Evolutionary conservation across 1,140 invertebrate species (phyloP).

Genomic region (Nasonia longicornis): DNA sequence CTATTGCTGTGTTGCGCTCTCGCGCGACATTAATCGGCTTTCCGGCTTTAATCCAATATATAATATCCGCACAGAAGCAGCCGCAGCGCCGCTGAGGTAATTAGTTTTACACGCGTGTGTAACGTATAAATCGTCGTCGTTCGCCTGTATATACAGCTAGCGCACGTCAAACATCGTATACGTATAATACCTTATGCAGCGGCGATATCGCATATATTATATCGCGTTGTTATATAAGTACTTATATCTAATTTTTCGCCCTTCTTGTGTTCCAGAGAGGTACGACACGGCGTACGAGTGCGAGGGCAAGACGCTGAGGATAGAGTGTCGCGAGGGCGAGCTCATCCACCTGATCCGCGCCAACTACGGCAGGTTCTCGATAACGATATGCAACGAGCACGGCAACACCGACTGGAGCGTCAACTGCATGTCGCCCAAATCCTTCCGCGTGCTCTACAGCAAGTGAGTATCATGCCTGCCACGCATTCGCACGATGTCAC

Average conservation of each 20-base stretch:
- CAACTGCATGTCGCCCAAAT: slow-evolving; percentile 91
- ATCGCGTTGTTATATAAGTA: too few species aligned
- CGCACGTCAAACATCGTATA: background rate
- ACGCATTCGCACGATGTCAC: too few species aligned
- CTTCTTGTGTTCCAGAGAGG: slow-evolving; percentile 71
- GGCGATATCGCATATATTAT: too few species aligned
- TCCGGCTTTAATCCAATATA: background rate
- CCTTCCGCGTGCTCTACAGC: slow-evolving; percentile 82
- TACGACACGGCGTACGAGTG: slow-evolving; percentile 95
- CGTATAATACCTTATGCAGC: too few species aligned
- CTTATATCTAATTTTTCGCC: too few species aligned
- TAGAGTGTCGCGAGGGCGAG: slow-evolving; percentile 88
- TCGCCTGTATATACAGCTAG: background rate
- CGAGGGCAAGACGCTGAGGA: slow-evolving; percentile 89
- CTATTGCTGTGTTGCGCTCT: background rate
- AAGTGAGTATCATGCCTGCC: slow-evolving; percentile 71
- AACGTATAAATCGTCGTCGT: background rate
- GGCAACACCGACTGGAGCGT: slow-evolving; percentile 97
- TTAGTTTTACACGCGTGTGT: background rate
- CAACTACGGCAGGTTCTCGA: slow-evolving; percentile 95
- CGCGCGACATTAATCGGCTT: background rate
- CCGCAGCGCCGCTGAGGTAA: background rate
- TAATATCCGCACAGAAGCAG: background rate
- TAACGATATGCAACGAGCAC: slow-evolving; percentile 96
- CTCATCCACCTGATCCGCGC: slow-evolving; percentile 92